Evolutionary conservation across 2,113 vertebrate species (phyloP).

Genomic region (Formicarius rufipectus): DNA sequence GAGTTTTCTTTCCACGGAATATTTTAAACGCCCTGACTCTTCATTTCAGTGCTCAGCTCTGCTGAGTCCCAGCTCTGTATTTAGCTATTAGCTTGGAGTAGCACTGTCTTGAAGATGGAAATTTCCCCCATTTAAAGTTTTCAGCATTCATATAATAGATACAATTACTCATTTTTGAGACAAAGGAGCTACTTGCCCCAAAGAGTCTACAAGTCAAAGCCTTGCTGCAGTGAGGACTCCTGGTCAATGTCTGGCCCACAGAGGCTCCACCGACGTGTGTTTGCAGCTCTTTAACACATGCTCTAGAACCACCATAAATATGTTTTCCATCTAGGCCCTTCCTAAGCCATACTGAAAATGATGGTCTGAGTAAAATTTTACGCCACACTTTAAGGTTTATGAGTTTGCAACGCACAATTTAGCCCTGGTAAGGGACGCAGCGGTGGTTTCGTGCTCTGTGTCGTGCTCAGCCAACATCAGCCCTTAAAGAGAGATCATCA

Average conservation of each 20-base stretch:
- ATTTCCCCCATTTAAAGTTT: neutral
- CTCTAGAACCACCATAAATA: constrained; percentile 14
- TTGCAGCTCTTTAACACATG: neutral
- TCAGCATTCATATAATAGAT: neutral
- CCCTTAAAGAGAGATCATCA: constrained; percentile 37
- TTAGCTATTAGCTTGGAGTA: neutral
- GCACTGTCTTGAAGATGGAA: neutral
- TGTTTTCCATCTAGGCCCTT: neutral
- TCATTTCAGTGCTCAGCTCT: neutral
- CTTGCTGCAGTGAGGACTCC: neutral
- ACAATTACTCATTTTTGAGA: neutral
- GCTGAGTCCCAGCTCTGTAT: neutral
- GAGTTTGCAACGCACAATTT: neutral
- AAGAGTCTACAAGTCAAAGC: neutral
- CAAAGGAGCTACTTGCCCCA: neutral
- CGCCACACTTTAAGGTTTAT: neutral
- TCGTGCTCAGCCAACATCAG: neutral
- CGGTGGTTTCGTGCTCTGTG: neutral
- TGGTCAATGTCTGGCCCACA: neutral
- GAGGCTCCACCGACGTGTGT: neutral
- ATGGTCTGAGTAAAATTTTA: constrained; percentile 26
- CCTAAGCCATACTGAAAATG: neutral
- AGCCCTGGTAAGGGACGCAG: neutral
- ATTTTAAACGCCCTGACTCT: neutral
- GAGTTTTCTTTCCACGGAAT: neutral